Base-by-base conservation (phyloP, 2,888 invertebrate species). In the Heliconius hortense region DNA sequence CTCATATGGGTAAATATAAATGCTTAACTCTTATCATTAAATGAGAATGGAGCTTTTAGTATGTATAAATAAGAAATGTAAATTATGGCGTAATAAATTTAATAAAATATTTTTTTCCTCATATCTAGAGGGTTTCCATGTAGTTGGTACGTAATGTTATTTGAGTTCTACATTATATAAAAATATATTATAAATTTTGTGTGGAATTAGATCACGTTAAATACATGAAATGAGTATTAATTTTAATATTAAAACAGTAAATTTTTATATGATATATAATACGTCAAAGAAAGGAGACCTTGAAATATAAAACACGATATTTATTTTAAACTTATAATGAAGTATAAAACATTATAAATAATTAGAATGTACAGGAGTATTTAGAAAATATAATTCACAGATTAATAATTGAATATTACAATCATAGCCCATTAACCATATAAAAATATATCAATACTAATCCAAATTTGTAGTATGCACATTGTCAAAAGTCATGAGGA, bases 31-130 rank as follows among this genome's bases (percentile, higher is more conserved):
- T 86, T 87, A 86, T 85, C 86, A 79, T 60, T 76, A 77, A 75
- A 77, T 80, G 81, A 83, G 79, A 78, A 83, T 80, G 77, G 62
- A 80, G 87, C 87, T 88, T 88, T 88, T 85, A 87, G 81, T 82
- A 82, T 80, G 82, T 84, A 81, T 35, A 86, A 86, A 82, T 26
- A 71, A 86, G 75, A 79, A 79, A 78, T 80, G 80, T 77, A 66
- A 64, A 74, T 77, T 82, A 78, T 70, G 75, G 73, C 77, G 72
- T 66, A 77, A 75, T 35, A 59, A n/a, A 56, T 26, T n/a, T 62
- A 59, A 48, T 43, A 18, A 43, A n/a, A 21, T 39, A 26, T 26
- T 15, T 11, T 13, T 60, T 60, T 28, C 5, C 15, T 66, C 24
- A 39, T 18, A 66, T 66, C 39, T 60, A 60, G 26, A 26, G 15